phyloP scores from a whole-genome alignment of 2,888 invertebrate species.

The Drosophila pseudotalamancana region DNA sequence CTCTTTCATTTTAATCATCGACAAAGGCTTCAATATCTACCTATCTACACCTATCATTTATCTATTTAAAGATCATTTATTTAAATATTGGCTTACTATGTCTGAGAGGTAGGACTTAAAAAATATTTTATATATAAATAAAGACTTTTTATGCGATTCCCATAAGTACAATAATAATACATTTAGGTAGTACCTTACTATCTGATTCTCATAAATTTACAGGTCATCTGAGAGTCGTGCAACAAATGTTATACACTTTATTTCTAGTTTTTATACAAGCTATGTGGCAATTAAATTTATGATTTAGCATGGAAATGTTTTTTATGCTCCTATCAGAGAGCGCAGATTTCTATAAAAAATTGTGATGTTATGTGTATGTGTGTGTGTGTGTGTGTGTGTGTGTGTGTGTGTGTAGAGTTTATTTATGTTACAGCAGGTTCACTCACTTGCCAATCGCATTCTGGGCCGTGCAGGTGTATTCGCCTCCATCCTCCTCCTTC shows the following conservation, averaged over 20 bases:
- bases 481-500: constrained; percentile 95
- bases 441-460: constrained; percentile 90
- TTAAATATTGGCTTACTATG: not conserved
- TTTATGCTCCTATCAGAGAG: constrained; percentile 54
- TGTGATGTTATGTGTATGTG: not conserved
- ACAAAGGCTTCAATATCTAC: too few species aligned
- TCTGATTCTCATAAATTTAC: not conserved
- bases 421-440: constrained; percentile 63
- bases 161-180: not conserved
- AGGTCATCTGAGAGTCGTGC: not conserved
- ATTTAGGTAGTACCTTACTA: not conserved
- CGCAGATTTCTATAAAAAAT: constrained; percentile 7
- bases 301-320: constrained; percentile 78
- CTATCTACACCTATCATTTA: too few species aligned
- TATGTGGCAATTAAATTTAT: constrained; percentile 74
- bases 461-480: constrained; percentile 93
- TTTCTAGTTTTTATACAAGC: constrained; percentile 42
- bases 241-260: too few species aligned
- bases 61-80: too few species aligned
- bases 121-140: not conserved
- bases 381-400: constrained; percentile 2
- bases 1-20: too few species aligned
- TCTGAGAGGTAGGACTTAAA: too few species aligned
- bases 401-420: constrained; percentile 27
- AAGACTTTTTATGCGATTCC: not conserved